Conservation (phyloP, 23 tunicate genomes). For the Halocynthia aurantium region DNA sequence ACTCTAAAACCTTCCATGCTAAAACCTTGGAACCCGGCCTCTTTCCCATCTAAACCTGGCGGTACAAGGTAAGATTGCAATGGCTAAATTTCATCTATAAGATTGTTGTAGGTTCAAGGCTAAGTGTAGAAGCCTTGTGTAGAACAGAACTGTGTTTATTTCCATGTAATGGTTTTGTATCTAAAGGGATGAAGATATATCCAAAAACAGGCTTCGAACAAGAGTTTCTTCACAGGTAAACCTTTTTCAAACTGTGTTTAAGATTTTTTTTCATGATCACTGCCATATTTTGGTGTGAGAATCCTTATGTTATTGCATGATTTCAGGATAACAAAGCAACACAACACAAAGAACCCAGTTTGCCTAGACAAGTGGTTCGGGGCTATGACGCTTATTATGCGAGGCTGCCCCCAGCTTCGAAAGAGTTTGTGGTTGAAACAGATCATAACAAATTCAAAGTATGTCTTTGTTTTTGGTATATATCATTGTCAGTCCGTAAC, state of each 20-base stretch:
- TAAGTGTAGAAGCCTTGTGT: too few relatives aligned
- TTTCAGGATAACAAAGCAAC: background rate
- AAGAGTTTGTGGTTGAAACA: constrained; percentile 27
- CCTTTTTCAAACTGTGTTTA: too few relatives aligned
- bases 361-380: constrained; percentile 4
- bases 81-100: too few relatives aligned
- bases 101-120: too few relatives aligned
- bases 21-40: constrained; percentile 53
- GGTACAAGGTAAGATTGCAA: too few relatives aligned
- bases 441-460: constrained; percentile 59
- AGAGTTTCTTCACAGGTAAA: too few relatives aligned
- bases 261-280: background rate
- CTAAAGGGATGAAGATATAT: too few relatives aligned
- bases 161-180: too few relatives aligned
- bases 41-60: constrained; percentile 12
- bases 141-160: too few relatives aligned
- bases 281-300: background rate
- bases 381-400: constrained; percentile 49
- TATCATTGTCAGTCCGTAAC: too few relatives aligned
- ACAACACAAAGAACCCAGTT: background rate
- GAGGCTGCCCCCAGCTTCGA: constrained; percentile 8
- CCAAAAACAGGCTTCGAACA: too few relatives aligned
- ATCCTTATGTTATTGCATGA: too few relatives aligned
- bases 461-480: background rate
- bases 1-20: constrained; percentile 35